These are phyloP conservation scores for Euleptes europaea DNA, from an alignment of 2,113 vertebrate genomes.

Conservation along the genomic window DNA sequence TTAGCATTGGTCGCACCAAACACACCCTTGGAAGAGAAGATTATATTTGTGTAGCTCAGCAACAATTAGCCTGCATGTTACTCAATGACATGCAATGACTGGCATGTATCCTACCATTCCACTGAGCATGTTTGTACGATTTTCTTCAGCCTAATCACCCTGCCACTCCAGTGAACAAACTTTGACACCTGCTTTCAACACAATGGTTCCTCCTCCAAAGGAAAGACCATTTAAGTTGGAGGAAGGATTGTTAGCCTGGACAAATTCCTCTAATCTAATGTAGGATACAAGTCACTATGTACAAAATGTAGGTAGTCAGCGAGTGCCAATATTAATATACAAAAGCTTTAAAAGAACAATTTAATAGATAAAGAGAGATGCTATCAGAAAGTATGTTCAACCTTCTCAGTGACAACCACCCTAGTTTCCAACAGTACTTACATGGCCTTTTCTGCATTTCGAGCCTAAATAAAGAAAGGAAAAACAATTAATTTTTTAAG, in stretches of 20 bases:
- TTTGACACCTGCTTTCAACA: too few species aligned
- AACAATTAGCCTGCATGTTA: background rate
- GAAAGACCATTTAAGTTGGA: too few species aligned
- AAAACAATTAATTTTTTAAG: constrained; percentile 11
- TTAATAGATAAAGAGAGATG: background rate
- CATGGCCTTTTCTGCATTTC: constrained; percentile 96
- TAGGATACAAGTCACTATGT: background rate
- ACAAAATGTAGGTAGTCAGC: background rate
- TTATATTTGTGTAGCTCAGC: fast-evolving
- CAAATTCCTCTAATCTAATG: too few species aligned
- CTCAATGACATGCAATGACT: background rate
- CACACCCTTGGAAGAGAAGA: background rate
- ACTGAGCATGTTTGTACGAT: too few species aligned
- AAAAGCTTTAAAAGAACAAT: background rate
- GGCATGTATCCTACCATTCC: too few species aligned
- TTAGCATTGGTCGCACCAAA: background rate
- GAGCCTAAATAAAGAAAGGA: constrained; percentile 76
- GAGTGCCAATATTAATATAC: background rate
- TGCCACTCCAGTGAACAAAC: too few species aligned
- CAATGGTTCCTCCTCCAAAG: too few species aligned
- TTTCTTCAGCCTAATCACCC: too few species aligned
- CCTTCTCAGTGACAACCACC: background rate
- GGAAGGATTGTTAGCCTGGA: too few species aligned
- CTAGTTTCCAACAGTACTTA: constrained; percentile 71
- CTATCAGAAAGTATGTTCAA: background rate